Conservation (phyloP, 2,113 vertebrate genomes). For the Poeciliopsis occidentalis region DNA sequence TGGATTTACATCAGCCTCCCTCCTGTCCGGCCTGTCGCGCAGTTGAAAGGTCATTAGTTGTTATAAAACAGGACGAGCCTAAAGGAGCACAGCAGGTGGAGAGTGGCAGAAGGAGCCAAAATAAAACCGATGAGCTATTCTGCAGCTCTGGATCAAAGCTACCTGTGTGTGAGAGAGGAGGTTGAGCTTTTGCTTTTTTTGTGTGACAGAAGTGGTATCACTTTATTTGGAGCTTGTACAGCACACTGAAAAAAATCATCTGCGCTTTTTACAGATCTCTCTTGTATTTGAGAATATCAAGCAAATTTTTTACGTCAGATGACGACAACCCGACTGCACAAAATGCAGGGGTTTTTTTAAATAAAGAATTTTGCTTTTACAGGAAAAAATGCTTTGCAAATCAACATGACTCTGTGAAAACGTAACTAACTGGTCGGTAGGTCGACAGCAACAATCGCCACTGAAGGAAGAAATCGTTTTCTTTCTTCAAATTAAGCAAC, state of each 20-base stretch:
- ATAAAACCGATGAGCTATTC: conserved; percentile 38
- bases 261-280: not conserved
- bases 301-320: not conserved
- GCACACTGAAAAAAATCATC: conserved; percentile 4
- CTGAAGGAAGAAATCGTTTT: not conserved
- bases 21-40: conserved; percentile 57
- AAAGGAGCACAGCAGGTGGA: conserved; percentile 25
- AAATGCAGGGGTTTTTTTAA: not conserved
- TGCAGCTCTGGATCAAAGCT: conserved; percentile 25
- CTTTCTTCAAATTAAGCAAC: not conserved
- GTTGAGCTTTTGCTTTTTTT: conserved; percentile 1
- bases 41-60: conserved; percentile 69
- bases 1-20: conserved; percentile 62
- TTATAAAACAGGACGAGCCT: conserved; percentile 61
- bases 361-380: not conserved
- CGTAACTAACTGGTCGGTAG: not conserved
- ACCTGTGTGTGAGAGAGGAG: conserved; percentile 14
- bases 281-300: not conserved
- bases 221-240: conserved; percentile 27
- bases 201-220: conserved; percentile 16
- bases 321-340: not conserved
- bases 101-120: conserved; percentile 40
- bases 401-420: not conserved
- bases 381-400: not conserved
- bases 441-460: not conserved